Percentiles rank a stretch among this genome's conserved stretches.
These are phyloP conservation scores for Nesometra sesokonis DNA, from an alignment of 35 echinoderm and acorn worm genomes.

Conservation along the genomic window DNA sequence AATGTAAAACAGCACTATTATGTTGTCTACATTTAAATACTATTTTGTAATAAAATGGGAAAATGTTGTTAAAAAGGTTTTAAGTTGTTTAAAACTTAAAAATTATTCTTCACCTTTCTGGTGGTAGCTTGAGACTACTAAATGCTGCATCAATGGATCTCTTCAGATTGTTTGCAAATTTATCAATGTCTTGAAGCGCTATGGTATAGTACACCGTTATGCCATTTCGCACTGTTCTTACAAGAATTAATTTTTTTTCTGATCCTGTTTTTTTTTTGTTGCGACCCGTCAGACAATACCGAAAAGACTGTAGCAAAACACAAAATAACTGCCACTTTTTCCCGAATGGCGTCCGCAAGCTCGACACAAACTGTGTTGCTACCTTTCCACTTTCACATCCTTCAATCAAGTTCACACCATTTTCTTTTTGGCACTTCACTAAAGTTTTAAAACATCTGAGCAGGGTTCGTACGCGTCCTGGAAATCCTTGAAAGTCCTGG, in stretches of 20 bases:
- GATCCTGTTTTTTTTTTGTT: constrained; percentile 18
- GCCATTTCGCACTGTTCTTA: constrained; percentile 21
- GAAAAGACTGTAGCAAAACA: constrained; percentile 1
- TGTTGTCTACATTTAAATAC: too few species aligned
- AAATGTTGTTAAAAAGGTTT: too few species aligned
- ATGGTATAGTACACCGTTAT: background rate
- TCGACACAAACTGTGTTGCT: constrained; percentile 11
- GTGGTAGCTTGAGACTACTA: constrained; percentile 6
- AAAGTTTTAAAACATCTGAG: too few species aligned
- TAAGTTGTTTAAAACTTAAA: too few species aligned
- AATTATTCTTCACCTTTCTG: constrained; percentile 5
- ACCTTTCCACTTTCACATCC: background rate
- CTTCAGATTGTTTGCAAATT: too few species aligned
- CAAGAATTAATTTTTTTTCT: constrained; percentile 19
- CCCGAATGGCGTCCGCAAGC: constrained; percentile 17
- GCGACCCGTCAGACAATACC: constrained; percentile 19
- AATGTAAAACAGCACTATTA: too few species aligned
- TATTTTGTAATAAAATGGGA: too few species aligned
- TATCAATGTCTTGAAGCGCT: too few species aligned
- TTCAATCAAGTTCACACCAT: too few species aligned
- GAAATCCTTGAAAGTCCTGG: too few species aligned
- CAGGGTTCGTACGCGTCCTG: too few species aligned
- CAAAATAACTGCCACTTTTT: constrained; percentile 18
- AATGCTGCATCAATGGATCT: constrained; percentile 11
- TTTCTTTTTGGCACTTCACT: too few species aligned